Evolutionary conservation across 2,797 vertebrate genomes (phyloP).

Genomic region (Enteromius trimaculatus): DNA sequence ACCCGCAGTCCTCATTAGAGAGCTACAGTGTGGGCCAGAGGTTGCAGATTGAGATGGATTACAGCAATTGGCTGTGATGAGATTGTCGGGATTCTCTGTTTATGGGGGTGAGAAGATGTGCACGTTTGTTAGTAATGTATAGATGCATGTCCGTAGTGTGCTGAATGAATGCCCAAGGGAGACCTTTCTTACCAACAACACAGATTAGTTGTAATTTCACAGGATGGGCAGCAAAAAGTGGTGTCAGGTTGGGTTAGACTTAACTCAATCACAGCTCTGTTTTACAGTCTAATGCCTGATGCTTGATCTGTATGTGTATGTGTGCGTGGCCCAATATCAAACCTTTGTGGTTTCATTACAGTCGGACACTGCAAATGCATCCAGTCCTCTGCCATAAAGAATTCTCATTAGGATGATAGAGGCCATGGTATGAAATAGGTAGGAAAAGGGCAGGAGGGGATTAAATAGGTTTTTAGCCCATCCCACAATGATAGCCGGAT

Average conservation of each 20-base stretch:
- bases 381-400: slow-evolving; percentile 36
- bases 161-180: slow-evolving; percentile 5
- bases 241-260: slow-evolving; percentile 49
- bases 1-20: slow-evolving; percentile 55
- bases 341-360: slow-evolving; percentile 49
- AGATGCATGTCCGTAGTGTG: slow-evolving; percentile 18
- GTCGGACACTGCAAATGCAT: slow-evolving; percentile 33
- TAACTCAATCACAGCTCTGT: slow-evolving; percentile 39
- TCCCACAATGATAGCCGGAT: background rate
- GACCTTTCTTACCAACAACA: slow-evolving; percentile 42
- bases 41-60: slow-evolving; percentile 67
- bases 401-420: slow-evolving; percentile 36
- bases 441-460: background rate
- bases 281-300: slow-evolving; percentile 33
- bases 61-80: slow-evolving; percentile 61
- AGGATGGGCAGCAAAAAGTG: slow-evolving; percentile 26
- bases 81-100: slow-evolving; percentile 49
- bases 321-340: slow-evolving; percentile 34
- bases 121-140: slow-evolving; percentile 18
- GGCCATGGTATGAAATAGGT: slow-evolving; percentile 17
- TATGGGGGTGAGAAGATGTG: slow-evolving; percentile 27
- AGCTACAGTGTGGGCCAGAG: slow-evolving; percentile 62
- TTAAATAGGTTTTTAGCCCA: slow-evolving; percentile 23
- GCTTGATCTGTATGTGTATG: slow-evolving; percentile 14
- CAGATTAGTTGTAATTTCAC: slow-evolving; percentile 49